Evolutionary conservation across 2,113 vertebrate species (phyloP).

Genomic region (Pavo muticus): DNA sequence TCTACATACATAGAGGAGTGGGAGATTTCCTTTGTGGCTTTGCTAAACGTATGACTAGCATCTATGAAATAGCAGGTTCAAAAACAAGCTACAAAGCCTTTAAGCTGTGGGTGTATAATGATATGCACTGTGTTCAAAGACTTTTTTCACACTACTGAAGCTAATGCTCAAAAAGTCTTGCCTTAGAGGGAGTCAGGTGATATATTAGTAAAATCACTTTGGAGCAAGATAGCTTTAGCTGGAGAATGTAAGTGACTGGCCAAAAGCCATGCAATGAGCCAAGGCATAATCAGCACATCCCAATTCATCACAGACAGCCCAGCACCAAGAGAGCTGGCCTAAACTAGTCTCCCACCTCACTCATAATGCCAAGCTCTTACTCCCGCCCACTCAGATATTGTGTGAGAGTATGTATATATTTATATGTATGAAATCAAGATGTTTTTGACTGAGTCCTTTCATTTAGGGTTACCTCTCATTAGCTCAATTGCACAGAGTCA

Average conservation of each 20-base stretch:
- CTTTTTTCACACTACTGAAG: not conserved
- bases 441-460: not conserved
- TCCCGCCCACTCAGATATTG: constrained; percentile 1
- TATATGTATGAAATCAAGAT: not conserved
- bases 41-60: not conserved
- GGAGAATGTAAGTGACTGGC: not conserved
- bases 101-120: not conserved
- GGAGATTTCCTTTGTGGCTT: constrained; percentile 22
- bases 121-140: not conserved
- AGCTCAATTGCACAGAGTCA: not conserved
- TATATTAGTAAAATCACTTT: not conserved
- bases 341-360: constrained; percentile 23
- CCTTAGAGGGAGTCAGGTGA: not conserved
- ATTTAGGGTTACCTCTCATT: not conserved
- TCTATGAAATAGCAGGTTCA: not conserved
- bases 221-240: not conserved
- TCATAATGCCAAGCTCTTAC: not conserved
- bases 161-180: not conserved
- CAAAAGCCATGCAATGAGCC: not conserved
- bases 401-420: not conserved
- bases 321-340: not conserved
- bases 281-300: not conserved
- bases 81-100: not conserved
- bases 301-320: not conserved
- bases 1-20: not conserved